Conservation (phyloP, 2,113 vertebrate genomes). For the Triplophysa rosa region DNA sequence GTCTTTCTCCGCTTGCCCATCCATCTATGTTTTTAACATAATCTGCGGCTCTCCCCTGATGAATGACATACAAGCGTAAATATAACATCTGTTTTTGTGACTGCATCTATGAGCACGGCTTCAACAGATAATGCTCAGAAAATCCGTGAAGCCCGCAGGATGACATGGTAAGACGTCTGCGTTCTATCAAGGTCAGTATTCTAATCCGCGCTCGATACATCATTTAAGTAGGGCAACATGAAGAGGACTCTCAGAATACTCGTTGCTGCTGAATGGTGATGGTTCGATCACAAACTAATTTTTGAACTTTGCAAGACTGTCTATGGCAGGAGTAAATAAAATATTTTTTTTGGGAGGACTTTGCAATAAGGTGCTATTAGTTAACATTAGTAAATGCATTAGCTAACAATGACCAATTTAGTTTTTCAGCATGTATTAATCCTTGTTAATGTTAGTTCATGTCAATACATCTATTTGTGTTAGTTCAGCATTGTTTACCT, state of each 20-base stretch:
- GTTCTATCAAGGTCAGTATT: slow-evolving; percentile 21
- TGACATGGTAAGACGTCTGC: slow-evolving; percentile 24
- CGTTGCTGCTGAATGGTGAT: background rate
- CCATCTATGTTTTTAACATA: slow-evolving; percentile 13
- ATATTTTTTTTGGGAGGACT: no score
- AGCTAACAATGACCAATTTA: no score
- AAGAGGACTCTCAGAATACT: background rate
- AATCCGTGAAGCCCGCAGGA: background rate
- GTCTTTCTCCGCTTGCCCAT: background rate
- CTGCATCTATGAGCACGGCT: background rate
- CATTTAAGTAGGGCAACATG: slow-evolving; percentile 23
- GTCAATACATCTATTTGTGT: no score
- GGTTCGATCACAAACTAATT: no score
- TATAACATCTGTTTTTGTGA: slow-evolving; percentile 35
- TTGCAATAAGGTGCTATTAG: no score
- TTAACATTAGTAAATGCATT: no score
- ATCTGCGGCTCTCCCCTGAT: slow-evolving; percentile 15
- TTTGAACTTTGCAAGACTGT: no score
- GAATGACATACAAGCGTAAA: slow-evolving; percentile 17
- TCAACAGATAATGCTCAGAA: slow-evolving; percentile 21
- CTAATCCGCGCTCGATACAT: background rate
- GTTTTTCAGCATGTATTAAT: no score
- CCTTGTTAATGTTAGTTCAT: no score
- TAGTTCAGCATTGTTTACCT: no score
- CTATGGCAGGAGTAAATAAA: no score